These are phyloP conservation scores for Ellobium chinense DNA, from an alignment of 2,888 invertebrate genomes.

Conservation along the genomic window DNA sequence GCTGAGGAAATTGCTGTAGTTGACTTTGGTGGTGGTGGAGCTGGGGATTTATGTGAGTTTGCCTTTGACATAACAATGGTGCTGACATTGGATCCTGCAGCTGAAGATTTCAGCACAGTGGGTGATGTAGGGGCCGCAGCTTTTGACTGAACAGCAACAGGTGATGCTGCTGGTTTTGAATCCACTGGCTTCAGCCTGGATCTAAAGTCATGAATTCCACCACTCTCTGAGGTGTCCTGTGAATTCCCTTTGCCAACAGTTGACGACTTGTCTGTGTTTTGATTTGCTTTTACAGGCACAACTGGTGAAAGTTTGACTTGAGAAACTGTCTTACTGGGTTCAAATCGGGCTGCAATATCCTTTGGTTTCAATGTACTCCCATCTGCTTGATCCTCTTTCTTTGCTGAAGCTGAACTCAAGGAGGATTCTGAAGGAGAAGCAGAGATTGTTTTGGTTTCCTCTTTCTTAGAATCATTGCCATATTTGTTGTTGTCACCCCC, in stretches of 20 bases:
- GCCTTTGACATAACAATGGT: conserved; percentile 14
- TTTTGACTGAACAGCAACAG: conserved; percentile 9
- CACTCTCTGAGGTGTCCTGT: neutral
- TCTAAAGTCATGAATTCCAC: conserved; percentile 13
- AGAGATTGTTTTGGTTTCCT: conserved; percentile 7
- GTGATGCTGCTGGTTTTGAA: neutral
- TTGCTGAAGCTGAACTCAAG: neutral
- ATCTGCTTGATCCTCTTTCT: neutral
- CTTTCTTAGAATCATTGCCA: conserved; percentile 5
- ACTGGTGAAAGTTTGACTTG: conserved; percentile 5
- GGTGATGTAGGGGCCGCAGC: neutral
- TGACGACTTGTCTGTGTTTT: neutral
- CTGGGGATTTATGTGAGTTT: conserved; percentile 22
- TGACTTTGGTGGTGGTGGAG: conserved; percentile 35
- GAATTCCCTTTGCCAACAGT: neutral
- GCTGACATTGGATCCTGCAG: neutral
- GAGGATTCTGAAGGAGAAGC: neutral
- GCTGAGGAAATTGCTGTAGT: conserved; percentile 23
- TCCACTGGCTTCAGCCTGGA: conserved; percentile 25
- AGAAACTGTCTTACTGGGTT: neutral
- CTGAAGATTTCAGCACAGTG: neutral
- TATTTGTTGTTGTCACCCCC: conserved; percentile 53
- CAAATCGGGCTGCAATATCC: conserved; percentile 2
- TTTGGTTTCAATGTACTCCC: neutral
- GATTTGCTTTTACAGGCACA: conserved; percentile 15